phyloP scores from a whole-genome alignment of 1,140 invertebrate genomes.

The Macrosteles quadrilineatus region DNA sequence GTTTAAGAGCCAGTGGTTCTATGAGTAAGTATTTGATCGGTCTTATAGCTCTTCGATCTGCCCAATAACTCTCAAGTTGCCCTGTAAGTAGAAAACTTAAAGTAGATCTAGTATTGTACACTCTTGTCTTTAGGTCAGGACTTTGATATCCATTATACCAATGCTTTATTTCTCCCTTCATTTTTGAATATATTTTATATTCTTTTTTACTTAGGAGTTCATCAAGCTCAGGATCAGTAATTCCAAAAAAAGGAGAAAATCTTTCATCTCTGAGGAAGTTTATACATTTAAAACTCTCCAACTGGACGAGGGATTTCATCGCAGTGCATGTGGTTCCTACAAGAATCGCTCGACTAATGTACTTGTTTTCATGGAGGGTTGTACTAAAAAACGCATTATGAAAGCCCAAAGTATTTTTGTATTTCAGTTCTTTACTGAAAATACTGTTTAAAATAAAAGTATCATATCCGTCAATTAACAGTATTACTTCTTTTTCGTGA shows the following conservation, averaged over 20 bases:
- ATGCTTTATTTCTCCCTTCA: not conserved
- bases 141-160: not conserved
- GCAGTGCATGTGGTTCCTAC: not conserved
- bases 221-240: not conserved
- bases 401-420: not conserved
- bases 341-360: not conserved
- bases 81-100: not conserved
- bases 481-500: not conserved
- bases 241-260: slow-evolving; percentile 3
- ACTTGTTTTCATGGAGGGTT: not conserved
- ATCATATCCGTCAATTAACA: slow-evolving; percentile 3
- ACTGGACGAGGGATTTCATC: not conserved
- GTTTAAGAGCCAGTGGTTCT: not conserved
- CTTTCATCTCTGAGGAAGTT: not conserved
- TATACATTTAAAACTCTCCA: not conserved
- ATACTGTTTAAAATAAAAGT: not conserved
- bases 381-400: slow-evolving; percentile 6
- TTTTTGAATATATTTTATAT: not conserved
- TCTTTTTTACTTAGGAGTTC: not conserved
- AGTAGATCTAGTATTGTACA: slow-evolving; percentile 2
- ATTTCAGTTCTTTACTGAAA: not conserved
- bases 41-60: not conserved
- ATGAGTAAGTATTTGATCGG: not conserved
- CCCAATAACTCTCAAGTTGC: not conserved
- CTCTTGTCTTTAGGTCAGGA: slow-evolving; percentile 7